Evolutionary conservation across 1,140 invertebrate genomes (phyloP).

Genomic region (Pogonus chalceus): DNA sequence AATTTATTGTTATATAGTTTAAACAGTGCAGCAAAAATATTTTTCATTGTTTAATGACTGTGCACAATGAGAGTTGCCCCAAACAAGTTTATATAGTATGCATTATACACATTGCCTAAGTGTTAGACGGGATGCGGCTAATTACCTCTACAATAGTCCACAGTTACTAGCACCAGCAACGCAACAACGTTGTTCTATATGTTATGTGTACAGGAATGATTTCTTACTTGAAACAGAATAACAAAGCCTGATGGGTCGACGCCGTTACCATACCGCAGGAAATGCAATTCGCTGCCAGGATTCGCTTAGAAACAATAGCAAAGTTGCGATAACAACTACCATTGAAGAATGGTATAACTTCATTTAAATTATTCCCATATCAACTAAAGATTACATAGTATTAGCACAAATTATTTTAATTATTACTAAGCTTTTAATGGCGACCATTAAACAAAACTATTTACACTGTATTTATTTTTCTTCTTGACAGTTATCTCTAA

Average conservation of each 20-base stretch:
- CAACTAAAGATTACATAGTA: neutral
- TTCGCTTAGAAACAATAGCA: neutral
- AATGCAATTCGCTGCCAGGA: neutral
- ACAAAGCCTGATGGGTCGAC: slow-evolving; percentile 1
- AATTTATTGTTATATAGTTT: no score
- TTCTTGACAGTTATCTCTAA: no score
- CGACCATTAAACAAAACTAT: no score
- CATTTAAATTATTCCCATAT: slow-evolving; percentile 1
- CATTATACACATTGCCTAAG: no score
- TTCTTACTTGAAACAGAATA: neutral
- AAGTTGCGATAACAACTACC: slow-evolving; percentile 6
- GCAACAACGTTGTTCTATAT: neutral
- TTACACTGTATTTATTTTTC: no score
- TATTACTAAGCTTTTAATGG: no score
- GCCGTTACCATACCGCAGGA: neutral
- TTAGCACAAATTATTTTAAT: neutral
- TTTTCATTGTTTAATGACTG: no score
- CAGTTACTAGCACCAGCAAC: neutral
- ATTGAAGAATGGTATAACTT: neutral
- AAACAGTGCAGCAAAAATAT: no score
- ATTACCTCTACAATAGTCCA: neutral
- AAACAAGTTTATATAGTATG: no score
- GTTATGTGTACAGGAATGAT: neutral
- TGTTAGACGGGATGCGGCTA: neutral
- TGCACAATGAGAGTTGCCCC: no score